Evolutionary conservation across 2,888 invertebrate genomes (phyloP), one percentile per base, ranked within the genome.

Genomic region (Nowickia ferox): DNA sequence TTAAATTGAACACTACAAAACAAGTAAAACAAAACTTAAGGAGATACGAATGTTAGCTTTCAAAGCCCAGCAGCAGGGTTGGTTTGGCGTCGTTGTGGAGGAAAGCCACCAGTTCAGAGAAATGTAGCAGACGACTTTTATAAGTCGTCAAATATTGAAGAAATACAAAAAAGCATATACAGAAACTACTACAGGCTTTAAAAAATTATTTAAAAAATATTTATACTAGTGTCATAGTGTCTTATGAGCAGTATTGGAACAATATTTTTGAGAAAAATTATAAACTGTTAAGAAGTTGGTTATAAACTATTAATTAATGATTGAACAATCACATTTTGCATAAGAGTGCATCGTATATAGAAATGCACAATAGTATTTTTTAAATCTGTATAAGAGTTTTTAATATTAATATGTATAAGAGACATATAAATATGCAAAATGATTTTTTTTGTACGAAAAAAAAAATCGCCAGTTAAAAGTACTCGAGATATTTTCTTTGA

Each of bases 1-100:
- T 86, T 86, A 86, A 86, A 92, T 92, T 92, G 92, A 92, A 91
- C 92, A 92, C 92, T 92, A 92, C 92, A 92, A 92, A 92, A 92
- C 88, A 92, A 92, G 91, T 91, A 88, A 88, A 91, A 91, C 92
- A 92, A 92, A 92, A 92, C 92, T 91, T 91, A 92, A 92, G 92
- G 92, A 91, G 92, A 92, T 90, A 89, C 86, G 76, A 40, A 46
- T 46, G 38, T 8, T 19, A 22, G 48, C 48, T 40, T 13, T 51
- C 30, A 15, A 48, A 9, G 55, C 19, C 30, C 46, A 65, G 76
- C 40, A 48, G 76, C 19, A 55, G 15, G 0, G n/a, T 15, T 13
- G 9, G 65, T n/a, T 44, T 22, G 46, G 30, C 55, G 55, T 55
- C 22, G 15, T n/a, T 75, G 44, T 55, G 6, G 2, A 53, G 42